Conservation (phyloP, 2,888 invertebrate genomes). For the Brenthis daphne region DNA sequence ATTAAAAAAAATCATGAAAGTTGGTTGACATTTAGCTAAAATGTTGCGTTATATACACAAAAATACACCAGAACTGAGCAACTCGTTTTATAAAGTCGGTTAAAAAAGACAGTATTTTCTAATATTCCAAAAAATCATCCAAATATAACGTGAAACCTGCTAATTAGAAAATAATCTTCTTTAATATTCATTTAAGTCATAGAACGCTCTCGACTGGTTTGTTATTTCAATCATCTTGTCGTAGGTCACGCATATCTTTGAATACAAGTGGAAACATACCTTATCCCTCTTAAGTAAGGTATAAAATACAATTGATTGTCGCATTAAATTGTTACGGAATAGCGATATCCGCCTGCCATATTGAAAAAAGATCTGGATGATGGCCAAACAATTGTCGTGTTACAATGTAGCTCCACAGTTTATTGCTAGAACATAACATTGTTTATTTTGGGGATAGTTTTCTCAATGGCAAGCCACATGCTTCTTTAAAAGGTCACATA, state of each 20-base stretch:
- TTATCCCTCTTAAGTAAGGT: not conserved
- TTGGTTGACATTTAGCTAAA: too few relatives aligned
- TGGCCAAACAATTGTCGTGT: constrained; percentile 20
- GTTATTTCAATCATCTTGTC: constrained; percentile 24
- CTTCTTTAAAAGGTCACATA: too few relatives aligned
- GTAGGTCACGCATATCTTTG: constrained; percentile 24
- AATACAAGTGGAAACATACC: constrained; percentile 4
- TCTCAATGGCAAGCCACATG: too few relatives aligned
- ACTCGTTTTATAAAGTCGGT: too few relatives aligned
- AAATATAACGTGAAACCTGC: too few relatives aligned
- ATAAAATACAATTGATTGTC: not conserved
- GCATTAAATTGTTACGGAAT: constrained; percentile 16
- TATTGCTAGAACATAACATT: not conserved
- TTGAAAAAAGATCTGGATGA: constrained; percentile 27
- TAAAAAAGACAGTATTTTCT: too few relatives aligned
- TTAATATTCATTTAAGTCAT: constrained; percentile 10
- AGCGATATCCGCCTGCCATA: constrained; percentile 25
- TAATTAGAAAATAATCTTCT: too few relatives aligned
- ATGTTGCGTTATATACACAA: too few relatives aligned
- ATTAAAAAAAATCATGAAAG: too few relatives aligned
- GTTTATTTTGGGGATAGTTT: too few relatives aligned
- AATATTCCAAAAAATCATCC: too few relatives aligned
- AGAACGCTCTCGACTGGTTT: constrained; percentile 12
- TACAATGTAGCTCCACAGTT: not conserved
- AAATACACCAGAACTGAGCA: too few relatives aligned